Conservation (phyloP, 2,888 invertebrate genomes). For the Doris montereyensis region DNA sequence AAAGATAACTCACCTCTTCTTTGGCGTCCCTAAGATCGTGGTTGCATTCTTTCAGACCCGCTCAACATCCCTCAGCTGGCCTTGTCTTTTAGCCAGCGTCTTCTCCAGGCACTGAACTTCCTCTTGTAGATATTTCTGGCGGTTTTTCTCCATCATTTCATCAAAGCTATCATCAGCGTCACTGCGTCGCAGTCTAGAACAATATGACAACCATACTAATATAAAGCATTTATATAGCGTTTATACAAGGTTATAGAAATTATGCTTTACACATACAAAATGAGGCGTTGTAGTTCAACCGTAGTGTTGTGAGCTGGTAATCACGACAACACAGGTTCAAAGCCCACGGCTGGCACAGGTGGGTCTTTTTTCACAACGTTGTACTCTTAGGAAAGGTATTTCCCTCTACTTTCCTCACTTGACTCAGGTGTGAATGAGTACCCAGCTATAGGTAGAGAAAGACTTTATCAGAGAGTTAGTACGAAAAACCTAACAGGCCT, state of each 20-base stretch:
- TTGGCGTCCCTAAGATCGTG: constrained; percentile 62
- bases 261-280: neutral
- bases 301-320: no score
- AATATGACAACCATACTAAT: neutral
- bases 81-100: constrained; percentile 65
- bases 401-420: no score
- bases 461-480: no score
- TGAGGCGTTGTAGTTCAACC: no score
- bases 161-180: constrained; percentile 59
- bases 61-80: constrained; percentile 67
- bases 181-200: neutral
- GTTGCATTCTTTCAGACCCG: constrained; percentile 61
- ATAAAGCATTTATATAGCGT: no score
- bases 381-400: no score
- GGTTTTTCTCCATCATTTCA: constrained; percentile 53
- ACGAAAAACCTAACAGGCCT: no score
- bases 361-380: no score
- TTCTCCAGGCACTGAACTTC: constrained; percentile 67
- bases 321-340: no score
- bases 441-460: no score
- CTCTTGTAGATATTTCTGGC: constrained; percentile 58
- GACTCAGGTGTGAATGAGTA: no score
- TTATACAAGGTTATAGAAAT: neutral
- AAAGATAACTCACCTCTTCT: constrained; percentile 66
- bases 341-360: no score